These are phyloP conservation scores for Dendrocincla fuliginosa DNA, from an alignment of 2,797 vertebrate genomes.

Conservation along the genomic window DNA sequence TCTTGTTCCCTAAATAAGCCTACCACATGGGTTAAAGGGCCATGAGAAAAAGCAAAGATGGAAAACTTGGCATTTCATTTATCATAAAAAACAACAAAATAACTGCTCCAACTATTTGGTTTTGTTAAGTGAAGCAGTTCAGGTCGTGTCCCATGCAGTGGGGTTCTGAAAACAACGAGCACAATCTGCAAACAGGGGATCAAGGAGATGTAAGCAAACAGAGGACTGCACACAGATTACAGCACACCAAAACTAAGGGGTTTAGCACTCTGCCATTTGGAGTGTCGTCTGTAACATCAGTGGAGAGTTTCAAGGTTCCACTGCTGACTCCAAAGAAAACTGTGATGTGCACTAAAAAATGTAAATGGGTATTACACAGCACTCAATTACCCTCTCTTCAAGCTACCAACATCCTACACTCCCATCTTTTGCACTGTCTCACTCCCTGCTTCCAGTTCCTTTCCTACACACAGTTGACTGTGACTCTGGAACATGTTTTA, in stretches of 20 bases:
- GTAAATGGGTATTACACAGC: neutral
- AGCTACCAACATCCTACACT: neutral
- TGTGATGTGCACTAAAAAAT: neutral
- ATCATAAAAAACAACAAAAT: constrained; percentile 38
- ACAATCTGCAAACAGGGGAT: neutral
- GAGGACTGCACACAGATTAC: neutral
- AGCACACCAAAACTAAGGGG: neutral
- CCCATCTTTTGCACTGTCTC: neutral
- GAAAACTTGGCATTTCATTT: constrained; percentile 38
- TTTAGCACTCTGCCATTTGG: neutral
- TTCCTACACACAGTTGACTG: neutral
- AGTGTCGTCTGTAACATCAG: neutral
- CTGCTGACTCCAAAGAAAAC: neutral
- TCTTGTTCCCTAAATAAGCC: constrained; percentile 68
- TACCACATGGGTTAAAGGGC: constrained; percentile 61
- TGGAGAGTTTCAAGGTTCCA: neutral
- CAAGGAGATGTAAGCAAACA: neutral
- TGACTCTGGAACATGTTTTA: neutral
- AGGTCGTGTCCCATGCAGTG: constrained; percentile 23
- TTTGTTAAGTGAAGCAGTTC: constrained; percentile 48
- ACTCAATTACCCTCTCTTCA: neutral
- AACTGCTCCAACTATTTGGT: constrained; percentile 29
- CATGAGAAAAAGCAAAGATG: constrained; percentile 62
- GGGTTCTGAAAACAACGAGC: constrained; percentile 13
- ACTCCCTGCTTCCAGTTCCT: neutral